phyloP scores from a whole-genome alignment of 1,140 invertebrate genomes.

The Melipona quadrifasciata region DNA sequence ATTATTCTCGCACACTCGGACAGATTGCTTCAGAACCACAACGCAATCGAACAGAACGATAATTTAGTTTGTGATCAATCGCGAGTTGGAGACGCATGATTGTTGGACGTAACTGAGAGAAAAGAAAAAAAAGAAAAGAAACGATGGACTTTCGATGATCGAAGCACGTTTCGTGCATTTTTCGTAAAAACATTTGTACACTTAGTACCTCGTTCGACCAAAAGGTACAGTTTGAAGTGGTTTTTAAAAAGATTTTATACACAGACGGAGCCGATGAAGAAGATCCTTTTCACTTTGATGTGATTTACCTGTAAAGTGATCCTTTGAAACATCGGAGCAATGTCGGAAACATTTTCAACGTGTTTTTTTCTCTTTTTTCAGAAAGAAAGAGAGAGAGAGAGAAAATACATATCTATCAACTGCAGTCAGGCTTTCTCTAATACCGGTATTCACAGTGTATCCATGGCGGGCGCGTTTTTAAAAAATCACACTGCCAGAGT shows the following conservation, averaged over 20 bases:
- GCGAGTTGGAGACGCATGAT: too few relatives aligned
- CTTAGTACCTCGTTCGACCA: not conserved
- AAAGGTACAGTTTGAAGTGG: not conserved
- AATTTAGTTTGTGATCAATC: too few relatives aligned
- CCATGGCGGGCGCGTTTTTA: not conserved
- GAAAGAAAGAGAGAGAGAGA: too few relatives aligned
- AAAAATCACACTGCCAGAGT: not conserved
- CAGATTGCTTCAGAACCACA: too few relatives aligned
- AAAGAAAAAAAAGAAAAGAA: too few relatives aligned
- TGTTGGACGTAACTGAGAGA: too few relatives aligned
- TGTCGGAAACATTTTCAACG: not conserved
- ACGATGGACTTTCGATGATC: not conserved
- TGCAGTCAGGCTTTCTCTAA: not conserved
- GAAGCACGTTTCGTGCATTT: not conserved
- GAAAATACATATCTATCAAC: not conserved
- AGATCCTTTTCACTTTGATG: not conserved
- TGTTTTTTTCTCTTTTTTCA: not conserved
- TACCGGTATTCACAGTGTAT: not conserved
- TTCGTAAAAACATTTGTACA: not conserved
- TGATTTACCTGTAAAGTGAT: not conserved
- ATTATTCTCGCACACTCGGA: too few relatives aligned
- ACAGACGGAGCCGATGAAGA: not conserved
- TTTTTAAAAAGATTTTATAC: not conserved
- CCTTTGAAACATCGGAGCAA: not conserved
- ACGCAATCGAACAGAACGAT: too few relatives aligned